phyloP scores from a whole-genome alignment of 2,797 vertebrate genomes.

The Tokudaia muenninki region DNA sequence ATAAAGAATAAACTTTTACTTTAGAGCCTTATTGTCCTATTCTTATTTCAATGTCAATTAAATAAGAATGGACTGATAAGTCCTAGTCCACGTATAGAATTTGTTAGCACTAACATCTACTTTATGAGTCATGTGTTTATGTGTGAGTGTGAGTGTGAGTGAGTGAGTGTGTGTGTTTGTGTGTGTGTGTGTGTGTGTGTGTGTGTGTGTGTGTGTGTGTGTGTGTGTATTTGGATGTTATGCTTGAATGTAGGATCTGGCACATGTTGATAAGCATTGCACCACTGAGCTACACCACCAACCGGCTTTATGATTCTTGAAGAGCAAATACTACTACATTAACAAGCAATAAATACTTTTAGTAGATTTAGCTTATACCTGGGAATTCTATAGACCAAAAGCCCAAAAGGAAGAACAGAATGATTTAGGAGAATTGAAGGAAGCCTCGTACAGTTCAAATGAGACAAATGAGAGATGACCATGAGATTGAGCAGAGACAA shows the following conservation, averaged over 20 bases:
- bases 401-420: background rate
- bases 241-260: background rate
- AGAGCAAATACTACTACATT: background rate
- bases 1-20: conserved; percentile 11
- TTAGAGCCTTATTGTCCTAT: background rate
- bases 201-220: background rate
- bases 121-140: background rate
- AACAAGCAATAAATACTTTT: background rate
- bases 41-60: background rate
- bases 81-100: background rate
- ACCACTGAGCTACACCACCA: background rate
- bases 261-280: background rate
- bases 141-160: background rate
- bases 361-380: background rate
- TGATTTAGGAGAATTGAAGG: background rate
- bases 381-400: background rate
- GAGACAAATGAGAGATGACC: background rate
- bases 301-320: background rate
- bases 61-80: background rate
- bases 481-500: background rate
- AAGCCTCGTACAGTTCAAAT: background rate
- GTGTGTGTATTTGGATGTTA: background rate
- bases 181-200: background rate
- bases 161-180: no score
- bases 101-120: background rate